Evolutionary conservation across 2,797 vertebrate species (phyloP).

Genomic region (Naso thynnoides): DNA sequence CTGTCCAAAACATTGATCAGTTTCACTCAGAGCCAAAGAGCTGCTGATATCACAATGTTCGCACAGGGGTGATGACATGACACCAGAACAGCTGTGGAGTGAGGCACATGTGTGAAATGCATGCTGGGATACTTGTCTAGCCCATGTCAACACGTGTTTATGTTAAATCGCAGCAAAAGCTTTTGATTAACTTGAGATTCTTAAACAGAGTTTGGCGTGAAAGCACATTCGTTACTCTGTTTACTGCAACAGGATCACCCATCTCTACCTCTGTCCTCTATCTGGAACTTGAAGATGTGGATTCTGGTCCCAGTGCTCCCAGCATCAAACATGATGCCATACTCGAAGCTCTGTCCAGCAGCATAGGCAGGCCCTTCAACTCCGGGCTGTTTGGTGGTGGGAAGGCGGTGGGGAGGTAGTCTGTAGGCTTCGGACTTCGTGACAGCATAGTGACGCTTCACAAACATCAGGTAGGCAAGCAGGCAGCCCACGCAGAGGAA

Average conservation of each 20-base stretch:
- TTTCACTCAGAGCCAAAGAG: too few relatives aligned
- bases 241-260: background rate
- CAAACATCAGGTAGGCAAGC: slow-evolving; percentile 88
- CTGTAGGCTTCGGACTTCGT: slow-evolving; percentile 51
- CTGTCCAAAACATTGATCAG: too few relatives aligned
- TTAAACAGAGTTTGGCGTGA: background rate
- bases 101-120: too few relatives aligned
- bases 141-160: too few relatives aligned
- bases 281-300: slow-evolving; percentile 92
- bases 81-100: too few relatives aligned
- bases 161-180: too few relatives aligned
- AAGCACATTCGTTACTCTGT: background rate
- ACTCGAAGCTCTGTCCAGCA: slow-evolving; percentile 77
- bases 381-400: slow-evolving; percentile 25
- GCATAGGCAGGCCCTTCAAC: background rate
- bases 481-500: slow-evolving; percentile 85
- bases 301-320: slow-evolving; percentile 96
- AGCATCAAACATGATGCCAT: slow-evolving; percentile 95
- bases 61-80: too few relatives aligned
- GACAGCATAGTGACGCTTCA: slow-evolving; percentile 84
- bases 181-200: too few relatives aligned
- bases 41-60: too few relatives aligned
- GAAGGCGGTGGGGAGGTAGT: slow-evolving; percentile 25
- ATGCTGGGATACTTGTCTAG: too few relatives aligned
- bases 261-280: slow-evolving; percentile 84